Base-by-base conservation (phyloP, 2,113 vertebrate genomes). In the Colaptes auratus region DNA sequence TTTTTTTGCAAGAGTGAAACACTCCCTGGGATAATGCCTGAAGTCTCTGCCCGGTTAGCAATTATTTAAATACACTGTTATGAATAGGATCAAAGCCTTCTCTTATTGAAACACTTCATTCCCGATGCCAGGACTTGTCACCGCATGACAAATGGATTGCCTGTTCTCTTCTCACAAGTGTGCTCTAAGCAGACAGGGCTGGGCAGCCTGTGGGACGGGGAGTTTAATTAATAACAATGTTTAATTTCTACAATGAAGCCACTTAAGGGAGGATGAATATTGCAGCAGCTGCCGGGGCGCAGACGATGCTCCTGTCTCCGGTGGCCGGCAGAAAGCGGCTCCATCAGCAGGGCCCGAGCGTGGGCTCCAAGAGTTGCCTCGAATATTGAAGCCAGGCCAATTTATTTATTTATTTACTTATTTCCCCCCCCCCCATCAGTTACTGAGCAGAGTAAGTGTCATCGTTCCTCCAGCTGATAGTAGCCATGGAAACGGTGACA, bases 401-500 rank as follows among this genome's bases (percentile, higher is more conserved):
- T 82, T 55, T 76, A 96, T 17, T 27, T 7, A 19, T 65, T 42
- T 30, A 9, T 42, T 30, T 39, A 4, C 30, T 94, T 93, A 18
- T 18, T 13, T 9, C 52, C 18, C 48, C 48, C 48, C 48, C 17
- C 17, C 93, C 93, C 64, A 96, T 96, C 95, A 92, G 95, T 97
- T 97, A 61, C 88, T 86, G 97, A 97, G 96, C 86, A 90, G 97
- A 56, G 24, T 27, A 97, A 97, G 97, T 98, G 97, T 98, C 97
- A 97, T 94, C 94, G 95, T 97, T 98, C 97, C 97, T 97, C 91
- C 86, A 97, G 98, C 98, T 97, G 98, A 98, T 98, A 98, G 98
- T 99, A 98, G 97, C 98, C 75, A 84, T 92, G 96, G 98, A 96
- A 98, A 99, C 98, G 9, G 21, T 98, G 98, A 98, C 98, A 98